Evolutionary conservation across 1,140 invertebrate genomes (phyloP).

Genomic region (Lepidurus apus): DNA sequence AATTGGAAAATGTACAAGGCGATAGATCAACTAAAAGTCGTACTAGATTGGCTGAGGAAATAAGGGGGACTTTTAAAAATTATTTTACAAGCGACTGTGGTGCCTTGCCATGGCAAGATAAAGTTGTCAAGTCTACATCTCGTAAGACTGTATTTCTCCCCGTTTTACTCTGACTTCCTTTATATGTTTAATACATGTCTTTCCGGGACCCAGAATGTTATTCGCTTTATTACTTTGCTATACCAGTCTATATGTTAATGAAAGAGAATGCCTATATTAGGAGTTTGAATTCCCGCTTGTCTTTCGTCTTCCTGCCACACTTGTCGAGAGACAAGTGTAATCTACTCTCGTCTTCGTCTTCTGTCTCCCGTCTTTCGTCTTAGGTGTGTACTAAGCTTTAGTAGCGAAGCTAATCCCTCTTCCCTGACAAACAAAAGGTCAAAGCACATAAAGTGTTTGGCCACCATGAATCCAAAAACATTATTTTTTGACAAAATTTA

Average conservation of each 20-base stretch:
- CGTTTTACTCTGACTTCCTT: neutral
- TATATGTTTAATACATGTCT: neutral
- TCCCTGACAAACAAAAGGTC: no score
- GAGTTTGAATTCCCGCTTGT: no score
- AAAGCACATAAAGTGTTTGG: no score
- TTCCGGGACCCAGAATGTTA: neutral
- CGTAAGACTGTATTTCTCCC: neutral
- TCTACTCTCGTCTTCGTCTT: no score
- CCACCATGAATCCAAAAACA: no score
- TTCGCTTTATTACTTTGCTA: neutral
- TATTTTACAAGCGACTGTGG: slow-evolving; percentile 15
- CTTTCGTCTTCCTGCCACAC: no score
- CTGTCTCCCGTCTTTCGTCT: no score
- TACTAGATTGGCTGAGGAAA: neutral
- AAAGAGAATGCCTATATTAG: slow-evolving; percentile 35
- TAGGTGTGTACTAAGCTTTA: no score
- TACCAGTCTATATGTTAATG: neutral
- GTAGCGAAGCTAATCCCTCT: no score
- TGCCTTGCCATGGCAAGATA: slow-evolving; percentile 25
- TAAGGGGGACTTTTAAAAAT: neutral
- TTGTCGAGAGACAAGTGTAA: no score
- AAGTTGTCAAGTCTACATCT: neutral
- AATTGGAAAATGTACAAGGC: neutral
- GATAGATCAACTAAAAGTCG: neutral
- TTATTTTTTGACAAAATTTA: no score